These are phyloP conservation scores for Zaprionus inermis DNA, from an alignment of 1,140 invertebrate genomes.

Conservation along the genomic window DNA sequence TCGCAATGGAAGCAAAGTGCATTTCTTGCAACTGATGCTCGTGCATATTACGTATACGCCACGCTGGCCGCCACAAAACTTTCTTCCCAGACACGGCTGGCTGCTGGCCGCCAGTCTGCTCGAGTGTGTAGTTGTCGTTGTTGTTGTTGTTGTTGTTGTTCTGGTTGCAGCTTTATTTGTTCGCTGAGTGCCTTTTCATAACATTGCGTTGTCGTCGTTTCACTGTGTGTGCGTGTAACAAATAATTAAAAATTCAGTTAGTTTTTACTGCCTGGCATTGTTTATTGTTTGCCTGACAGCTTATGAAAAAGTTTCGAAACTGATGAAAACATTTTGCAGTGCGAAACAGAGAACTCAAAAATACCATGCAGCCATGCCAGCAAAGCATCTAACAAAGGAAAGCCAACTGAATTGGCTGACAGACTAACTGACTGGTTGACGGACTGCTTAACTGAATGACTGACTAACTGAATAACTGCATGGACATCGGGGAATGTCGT, in stretches of 20 bases:
- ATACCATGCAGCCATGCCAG: conserved; percentile 24
- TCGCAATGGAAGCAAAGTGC: background rate
- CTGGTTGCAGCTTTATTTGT: conserved; percentile 12
- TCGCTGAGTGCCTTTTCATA: conserved; percentile 53
- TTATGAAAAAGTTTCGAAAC: conserved; percentile 65
- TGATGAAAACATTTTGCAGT: conserved; percentile 67
- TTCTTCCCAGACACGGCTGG: conserved; percentile 13
- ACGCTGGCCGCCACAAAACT: conserved; percentile 14
- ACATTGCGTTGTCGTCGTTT: conserved; percentile 44
- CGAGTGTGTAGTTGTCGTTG: too few relatives aligned
- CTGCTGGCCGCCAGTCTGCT: conserved; percentile 10
- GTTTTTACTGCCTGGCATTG: conserved; percentile 63
- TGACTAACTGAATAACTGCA: background rate
- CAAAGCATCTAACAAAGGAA: conserved; percentile 44
- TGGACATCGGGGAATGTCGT: conserved; percentile 15
- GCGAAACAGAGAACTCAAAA: conserved; percentile 26
- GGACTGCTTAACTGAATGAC: conserved; percentile 36
- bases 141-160: too few relatives aligned
- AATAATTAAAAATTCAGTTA: conserved; percentile 80
- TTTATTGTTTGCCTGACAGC: conserved; percentile 65
- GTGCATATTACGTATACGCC: conserved; percentile 25
- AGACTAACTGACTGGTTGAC: background rate
- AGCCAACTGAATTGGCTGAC: conserved; percentile 35
- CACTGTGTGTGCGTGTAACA: conserved; percentile 54
- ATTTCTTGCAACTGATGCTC: background rate